Conservation (phyloP, 2,113 vertebrate genomes). For the Cyanistes caeruleus region DNA sequence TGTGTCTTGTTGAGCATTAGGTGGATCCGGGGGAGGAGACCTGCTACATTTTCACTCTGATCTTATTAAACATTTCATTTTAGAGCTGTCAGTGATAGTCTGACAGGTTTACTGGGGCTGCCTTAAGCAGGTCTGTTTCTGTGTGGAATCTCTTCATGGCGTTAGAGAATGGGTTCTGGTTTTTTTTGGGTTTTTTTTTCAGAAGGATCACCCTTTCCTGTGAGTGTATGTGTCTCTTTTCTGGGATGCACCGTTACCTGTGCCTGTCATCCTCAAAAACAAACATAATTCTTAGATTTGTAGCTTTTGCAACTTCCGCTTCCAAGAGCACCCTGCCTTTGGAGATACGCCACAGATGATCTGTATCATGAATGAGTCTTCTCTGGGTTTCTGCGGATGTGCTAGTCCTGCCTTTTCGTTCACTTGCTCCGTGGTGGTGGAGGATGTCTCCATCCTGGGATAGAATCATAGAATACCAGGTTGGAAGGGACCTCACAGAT, state of each 20-base stretch:
- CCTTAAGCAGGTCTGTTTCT: neutral
- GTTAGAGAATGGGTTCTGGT: accelerated
- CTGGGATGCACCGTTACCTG: neutral
- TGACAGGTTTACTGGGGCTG: neutral
- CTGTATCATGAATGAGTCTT: neutral
- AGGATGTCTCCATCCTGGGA: neutral
- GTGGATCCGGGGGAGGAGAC: neutral
- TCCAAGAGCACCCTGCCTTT: neutral
- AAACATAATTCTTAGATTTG: neutral
- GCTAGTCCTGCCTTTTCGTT: neutral
- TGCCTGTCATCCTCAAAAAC: neutral
- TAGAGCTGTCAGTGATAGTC: neutral
- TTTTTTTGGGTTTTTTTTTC: neutral
- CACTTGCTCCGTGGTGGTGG: neutral
- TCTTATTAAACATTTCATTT: neutral
- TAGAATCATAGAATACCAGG: neutral
- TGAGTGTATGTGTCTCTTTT: neutral
- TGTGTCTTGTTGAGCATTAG: neutral
- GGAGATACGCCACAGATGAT: neutral
- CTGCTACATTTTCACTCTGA: neutral
- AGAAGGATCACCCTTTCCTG: neutral
- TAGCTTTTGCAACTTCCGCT: neutral
- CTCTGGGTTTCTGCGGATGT: accelerated
- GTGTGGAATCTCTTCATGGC: neutral
- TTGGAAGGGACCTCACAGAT: neutral